Evolutionary conservation across 2,797 vertebrate species (phyloP).

Genomic region (Manis pentadactyla): DNA sequence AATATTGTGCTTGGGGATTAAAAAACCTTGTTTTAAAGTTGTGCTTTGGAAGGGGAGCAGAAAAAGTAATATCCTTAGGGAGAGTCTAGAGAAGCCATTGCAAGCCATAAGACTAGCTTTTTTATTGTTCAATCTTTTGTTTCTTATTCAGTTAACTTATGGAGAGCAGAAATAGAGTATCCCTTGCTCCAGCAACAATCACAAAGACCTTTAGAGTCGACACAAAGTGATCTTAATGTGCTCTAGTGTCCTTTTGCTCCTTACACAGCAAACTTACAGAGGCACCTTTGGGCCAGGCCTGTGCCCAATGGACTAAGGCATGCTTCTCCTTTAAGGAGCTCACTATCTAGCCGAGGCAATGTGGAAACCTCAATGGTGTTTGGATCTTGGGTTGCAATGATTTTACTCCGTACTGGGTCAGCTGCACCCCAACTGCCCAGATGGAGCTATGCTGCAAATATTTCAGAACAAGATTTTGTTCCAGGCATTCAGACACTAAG

Average conservation of each 20-base stretch:
- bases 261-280: not conserved
- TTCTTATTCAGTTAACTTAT: constrained; percentile 23
- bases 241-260: constrained; percentile 36
- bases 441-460: not conserved
- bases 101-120: not conserved
- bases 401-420: not conserved
- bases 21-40: not conserved
- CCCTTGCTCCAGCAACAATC: not conserved
- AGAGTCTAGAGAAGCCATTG: not conserved
- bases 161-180: not conserved
- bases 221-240: not conserved
- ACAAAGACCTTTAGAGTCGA: not conserved
- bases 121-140: not conserved
- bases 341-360: not conserved
- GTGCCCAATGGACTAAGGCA: not conserved
- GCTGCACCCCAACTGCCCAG: not conserved
- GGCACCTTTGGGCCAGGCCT: not conserved
- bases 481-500: not conserved
- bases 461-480: constrained; percentile 40
- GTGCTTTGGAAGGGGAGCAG: not conserved
- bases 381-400: not conserved
- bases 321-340: not conserved
- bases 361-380: not conserved
- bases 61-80: not conserved
- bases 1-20: constrained; percentile 16